A percentile compares a stretch with the other conserved stretches of the same genome.
Conservation (phyloP, 2,888 invertebrate species). For the Bombyx huttoni region DNA sequence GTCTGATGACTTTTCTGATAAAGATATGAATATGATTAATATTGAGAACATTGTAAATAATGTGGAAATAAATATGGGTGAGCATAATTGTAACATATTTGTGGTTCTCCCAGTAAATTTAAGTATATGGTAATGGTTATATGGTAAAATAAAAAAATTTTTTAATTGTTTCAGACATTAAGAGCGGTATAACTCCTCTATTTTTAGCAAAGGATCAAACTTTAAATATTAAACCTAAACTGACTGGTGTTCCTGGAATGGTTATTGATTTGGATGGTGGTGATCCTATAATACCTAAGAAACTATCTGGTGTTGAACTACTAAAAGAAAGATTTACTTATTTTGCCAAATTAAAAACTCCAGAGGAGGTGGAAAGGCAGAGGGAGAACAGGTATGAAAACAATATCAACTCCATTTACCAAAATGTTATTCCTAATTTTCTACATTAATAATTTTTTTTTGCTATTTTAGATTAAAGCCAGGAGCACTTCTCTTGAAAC, state of each 20-base stretch:
- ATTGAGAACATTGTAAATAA: conserved; percentile 49
- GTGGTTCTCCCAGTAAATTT: no score
- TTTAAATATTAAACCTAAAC: conserved; percentile 43
- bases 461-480: conserved; percentile 67
- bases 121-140: no score
- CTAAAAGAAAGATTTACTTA: conserved; percentile 81
- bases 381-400: conserved; percentile 67
- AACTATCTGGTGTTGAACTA: conserved; percentile 74
- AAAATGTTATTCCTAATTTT: no score
- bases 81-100: neutral
- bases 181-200: conserved; percentile 23
- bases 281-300: conserved; percentile 23
- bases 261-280: conserved; percentile 46
- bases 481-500: conserved; percentile 78
- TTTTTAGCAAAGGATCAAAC: conserved; percentile 18
- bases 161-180: no score
- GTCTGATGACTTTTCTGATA: conserved; percentile 39
- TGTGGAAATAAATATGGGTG: conserved; percentile 40
- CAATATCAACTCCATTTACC: neutral
- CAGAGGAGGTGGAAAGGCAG: conserved; percentile 64
- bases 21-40: conserved; percentile 46
- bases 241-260: conserved; percentile 67
- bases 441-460: neutral
- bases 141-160: no score
- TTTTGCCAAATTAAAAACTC: conserved; percentile 73